Evolutionary conservation across 30 jellyfish, hydroid and myxozoan species (phyloP).

Genomic region (Aurelia aurita): DNA sequence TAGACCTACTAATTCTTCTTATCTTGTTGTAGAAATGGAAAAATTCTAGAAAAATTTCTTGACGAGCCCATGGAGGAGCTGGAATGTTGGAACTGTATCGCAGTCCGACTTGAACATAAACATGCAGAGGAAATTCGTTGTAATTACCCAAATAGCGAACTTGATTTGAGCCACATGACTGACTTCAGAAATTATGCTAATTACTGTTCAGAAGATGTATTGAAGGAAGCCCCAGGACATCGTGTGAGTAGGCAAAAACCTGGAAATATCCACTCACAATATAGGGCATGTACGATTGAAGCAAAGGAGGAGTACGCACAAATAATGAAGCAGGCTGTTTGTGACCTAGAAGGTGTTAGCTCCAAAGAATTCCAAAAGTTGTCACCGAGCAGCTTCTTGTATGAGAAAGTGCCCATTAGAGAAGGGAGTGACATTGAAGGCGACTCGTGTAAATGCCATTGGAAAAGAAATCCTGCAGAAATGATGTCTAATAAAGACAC

Average conservation of each 20-base stretch:
- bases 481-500: too few relatives aligned
- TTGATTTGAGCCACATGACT: slow-evolving; percentile 6
- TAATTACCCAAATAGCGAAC: slow-evolving; percentile 19
- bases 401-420: not conserved
- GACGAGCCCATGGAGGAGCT: slow-evolving; percentile 23
- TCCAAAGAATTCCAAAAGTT: not conserved
- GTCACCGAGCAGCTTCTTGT: slow-evolving; percentile 36
- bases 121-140: slow-evolving; percentile 1
- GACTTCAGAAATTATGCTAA: slow-evolving; percentile 28
- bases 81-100: slow-evolving; percentile 66
- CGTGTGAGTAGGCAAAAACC: slow-evolving; percentile 9
- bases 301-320: slow-evolving; percentile 44
- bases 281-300: slow-evolving; percentile 17
- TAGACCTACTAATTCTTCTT: too few relatives aligned
- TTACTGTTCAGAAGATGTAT: slow-evolving; percentile 45
- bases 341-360: slow-evolving; percentile 18
- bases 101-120: slow-evolving; percentile 53
- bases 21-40: slow-evolving; percentile 26
- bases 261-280: not conserved
- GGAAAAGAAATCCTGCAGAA: not conserved
- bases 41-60: not conserved
- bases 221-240: not conserved
- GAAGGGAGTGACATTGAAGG: not conserved
- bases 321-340: slow-evolving; percentile 42
- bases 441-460: slow-evolving; percentile 38